Conservation (phyloP, 1,140 invertebrate genomes). For the Drosophila ananassae region DNA sequence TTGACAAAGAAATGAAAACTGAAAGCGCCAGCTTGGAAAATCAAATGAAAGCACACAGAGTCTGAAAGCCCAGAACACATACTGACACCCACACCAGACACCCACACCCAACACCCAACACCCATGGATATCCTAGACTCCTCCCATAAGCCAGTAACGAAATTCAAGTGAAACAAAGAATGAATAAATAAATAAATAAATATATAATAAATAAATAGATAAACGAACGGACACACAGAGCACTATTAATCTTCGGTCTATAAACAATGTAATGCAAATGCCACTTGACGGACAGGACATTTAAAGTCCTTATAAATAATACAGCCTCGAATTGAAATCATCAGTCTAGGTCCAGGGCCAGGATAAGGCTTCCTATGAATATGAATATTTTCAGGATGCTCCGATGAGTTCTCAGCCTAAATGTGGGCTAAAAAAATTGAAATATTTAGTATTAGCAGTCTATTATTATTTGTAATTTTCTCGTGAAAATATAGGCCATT, state of each 20-base stretch:
- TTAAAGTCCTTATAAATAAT: slow-evolving; percentile 1
- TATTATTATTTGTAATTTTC: background rate
- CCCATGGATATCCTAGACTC: no score
- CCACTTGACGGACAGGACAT: slow-evolving; percentile 6
- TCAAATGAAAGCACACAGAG: slow-evolving; percentile 67
- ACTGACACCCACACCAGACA: background rate
- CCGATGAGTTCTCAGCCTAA: no score
- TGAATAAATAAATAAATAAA: slow-evolving; percentile 46
- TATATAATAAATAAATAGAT: slow-evolving; percentile 43
- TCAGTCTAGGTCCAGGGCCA: background rate
- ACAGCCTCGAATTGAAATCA: background rate
- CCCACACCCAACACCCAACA: background rate
- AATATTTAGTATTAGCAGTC: background rate
- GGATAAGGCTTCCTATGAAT: background rate
- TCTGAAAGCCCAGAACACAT: background rate
- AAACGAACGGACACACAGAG: slow-evolving; percentile 15
- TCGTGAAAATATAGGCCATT: background rate
- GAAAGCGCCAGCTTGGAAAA: slow-evolving; percentile 82
- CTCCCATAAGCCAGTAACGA: slow-evolving; percentile 33
- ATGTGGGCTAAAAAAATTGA: no score
- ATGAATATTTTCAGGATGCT: background rate
- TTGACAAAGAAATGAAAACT: slow-evolving; percentile 83
- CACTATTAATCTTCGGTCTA: slow-evolving; percentile 1
- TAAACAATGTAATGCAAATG: background rate
- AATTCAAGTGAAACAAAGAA: slow-evolving; percentile 43